phyloP scores from a whole-genome alignment of 2,113 vertebrate genomes.

The Odocoileus virginianus region DNA sequence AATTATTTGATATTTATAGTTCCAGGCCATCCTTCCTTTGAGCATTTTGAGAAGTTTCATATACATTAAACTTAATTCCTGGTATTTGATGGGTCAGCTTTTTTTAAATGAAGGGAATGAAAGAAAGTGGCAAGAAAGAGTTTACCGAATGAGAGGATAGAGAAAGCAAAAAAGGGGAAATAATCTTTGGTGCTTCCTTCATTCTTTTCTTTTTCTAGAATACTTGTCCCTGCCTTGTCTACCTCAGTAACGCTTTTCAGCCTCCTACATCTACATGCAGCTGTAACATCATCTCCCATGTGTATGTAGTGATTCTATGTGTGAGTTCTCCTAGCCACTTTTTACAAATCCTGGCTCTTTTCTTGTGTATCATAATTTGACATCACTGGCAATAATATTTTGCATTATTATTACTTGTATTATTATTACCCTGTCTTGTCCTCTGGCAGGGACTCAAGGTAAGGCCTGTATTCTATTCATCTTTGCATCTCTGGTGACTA shows the following conservation, averaged over 20 bases:
- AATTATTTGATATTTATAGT: background rate
- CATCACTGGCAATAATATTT: background rate
- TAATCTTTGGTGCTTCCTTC: background rate
- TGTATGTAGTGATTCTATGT: background rate
- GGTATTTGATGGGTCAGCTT: background rate
- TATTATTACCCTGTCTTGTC: background rate
- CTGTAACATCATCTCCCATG: no score
- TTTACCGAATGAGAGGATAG: background rate
- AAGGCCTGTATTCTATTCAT: background rate
- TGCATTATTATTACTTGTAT: background rate
- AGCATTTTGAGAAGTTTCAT: background rate
- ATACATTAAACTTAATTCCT: background rate
- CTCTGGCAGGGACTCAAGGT: background rate
- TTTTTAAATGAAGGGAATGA: background rate
- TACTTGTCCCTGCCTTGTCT: background rate
- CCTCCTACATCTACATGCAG: background rate
- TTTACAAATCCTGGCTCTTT: background rate
- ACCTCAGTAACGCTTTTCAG: background rate
- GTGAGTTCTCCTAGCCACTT: background rate
- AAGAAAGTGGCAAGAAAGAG: background rate
- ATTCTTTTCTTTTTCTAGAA: conserved; percentile 14
- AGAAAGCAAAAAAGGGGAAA: background rate
- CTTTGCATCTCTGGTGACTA: background rate
- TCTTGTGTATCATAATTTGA: background rate
- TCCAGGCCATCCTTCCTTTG: background rate